Percentiles rank a stretch among this genome's conserved stretches.
phyloP scores from a whole-genome alignment of 53 echinoderm and acorn worm species.

The Arbacia lixula region DNA sequence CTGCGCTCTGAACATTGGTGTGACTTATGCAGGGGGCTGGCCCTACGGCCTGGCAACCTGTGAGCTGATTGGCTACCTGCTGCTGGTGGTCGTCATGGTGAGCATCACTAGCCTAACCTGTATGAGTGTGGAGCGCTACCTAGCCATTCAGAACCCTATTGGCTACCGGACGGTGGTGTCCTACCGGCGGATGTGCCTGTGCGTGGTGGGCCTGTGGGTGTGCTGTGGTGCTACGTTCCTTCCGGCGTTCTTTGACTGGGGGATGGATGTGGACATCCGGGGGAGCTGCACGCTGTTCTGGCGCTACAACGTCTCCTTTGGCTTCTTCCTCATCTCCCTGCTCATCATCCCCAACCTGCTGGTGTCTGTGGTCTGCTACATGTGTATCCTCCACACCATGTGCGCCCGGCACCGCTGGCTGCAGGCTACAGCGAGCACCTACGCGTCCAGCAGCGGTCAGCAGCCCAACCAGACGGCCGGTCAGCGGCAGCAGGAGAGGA shows the following conservation, averaged over 20 bases:
- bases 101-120: constrained; percentile 69
- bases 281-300: constrained; percentile 59
- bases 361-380: constrained; percentile 74
- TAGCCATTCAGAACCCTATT: constrained; percentile 74
- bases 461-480: constrained; percentile 42
- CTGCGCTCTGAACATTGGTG: constrained; percentile 61
- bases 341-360: constrained; percentile 78
- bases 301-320: constrained; percentile 58
- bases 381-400: constrained; percentile 57
- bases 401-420: constrained; percentile 41
- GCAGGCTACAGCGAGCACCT: constrained; percentile 3
- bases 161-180: constrained; percentile 60
- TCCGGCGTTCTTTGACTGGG: constrained; percentile 70
- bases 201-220: constrained; percentile 45
- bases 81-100: constrained; percentile 63
- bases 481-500: constrained; percentile 51
- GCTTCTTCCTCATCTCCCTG: constrained; percentile 42
- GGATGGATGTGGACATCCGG: background rate
- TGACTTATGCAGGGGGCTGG: constrained; percentile 62
- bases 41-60: constrained; percentile 59
- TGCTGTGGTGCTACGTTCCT: constrained; percentile 44
- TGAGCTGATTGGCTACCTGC: constrained; percentile 57
- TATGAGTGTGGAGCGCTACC: constrained; percentile 79
- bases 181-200: constrained; percentile 15
- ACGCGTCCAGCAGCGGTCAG: constrained; percentile 7